phyloP scores from a whole-genome alignment of 2,888 invertebrate genomes.

The Tetragonisca angustula region DNA sequence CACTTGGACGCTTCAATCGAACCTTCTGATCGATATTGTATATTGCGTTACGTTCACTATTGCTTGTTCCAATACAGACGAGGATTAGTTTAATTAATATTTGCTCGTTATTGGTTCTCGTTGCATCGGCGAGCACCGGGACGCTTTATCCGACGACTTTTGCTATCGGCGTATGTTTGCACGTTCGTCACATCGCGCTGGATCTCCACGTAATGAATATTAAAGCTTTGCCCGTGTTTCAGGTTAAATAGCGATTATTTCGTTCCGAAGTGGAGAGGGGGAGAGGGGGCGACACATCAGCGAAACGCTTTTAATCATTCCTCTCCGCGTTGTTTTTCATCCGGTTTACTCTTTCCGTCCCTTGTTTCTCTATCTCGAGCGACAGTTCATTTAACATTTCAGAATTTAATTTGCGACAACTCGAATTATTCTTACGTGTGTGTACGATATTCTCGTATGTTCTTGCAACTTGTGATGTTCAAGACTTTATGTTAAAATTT shows the following conservation, averaged over 20 bases:
- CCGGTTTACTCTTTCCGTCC: too few relatives aligned
- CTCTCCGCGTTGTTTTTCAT: background rate
- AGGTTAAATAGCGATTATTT: constrained; percentile 26
- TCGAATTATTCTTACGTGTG: background rate
- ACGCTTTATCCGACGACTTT: constrained; percentile 18
- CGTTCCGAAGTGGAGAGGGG: background rate
- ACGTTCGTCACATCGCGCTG: background rate
- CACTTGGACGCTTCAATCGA: background rate
- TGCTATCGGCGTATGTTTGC: background rate
- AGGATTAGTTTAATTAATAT: constrained; percentile 38
- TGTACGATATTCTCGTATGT: too few relatives aligned
- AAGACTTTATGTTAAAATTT: too few relatives aligned
- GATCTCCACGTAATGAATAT: constrained; percentile 17
- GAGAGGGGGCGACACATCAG: background rate
- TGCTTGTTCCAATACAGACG: background rate
- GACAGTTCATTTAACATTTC: background rate
- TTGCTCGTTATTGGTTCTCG: constrained; percentile 32
- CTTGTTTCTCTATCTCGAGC: background rate
- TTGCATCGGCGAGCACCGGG: background rate
- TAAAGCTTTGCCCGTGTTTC: constrained; percentile 16
- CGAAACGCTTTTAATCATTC: constrained; percentile 2
- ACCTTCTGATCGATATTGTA: background rate
- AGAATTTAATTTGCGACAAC: background rate
- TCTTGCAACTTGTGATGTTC: too few relatives aligned
- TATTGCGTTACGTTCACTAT: background rate